Evolutionary conservation across 2,113 vertebrate species (phyloP).

Genomic region (Notothenia rossii): DNA sequence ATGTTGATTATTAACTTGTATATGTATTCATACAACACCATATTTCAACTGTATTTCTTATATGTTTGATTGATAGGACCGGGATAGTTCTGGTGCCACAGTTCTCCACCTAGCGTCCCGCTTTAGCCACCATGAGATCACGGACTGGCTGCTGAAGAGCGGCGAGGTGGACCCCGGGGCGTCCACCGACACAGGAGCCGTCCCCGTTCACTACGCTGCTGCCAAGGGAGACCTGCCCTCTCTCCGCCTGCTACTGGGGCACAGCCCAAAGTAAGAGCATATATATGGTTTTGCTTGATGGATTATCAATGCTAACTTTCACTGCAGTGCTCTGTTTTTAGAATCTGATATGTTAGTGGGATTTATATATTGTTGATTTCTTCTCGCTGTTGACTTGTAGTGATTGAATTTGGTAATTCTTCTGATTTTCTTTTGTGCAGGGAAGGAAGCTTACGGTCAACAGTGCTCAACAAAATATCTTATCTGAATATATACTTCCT

Average conservation of each 20-base stretch:
- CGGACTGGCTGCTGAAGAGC: slow-evolving; percentile 91
- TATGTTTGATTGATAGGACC: slow-evolving; percentile 83
- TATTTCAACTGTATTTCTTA: neutral
- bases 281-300: neutral
- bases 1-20: neutral
- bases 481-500: neutral
- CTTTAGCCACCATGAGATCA: slow-evolving; percentile 94
- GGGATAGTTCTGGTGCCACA: slow-evolving; percentile 95
- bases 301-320: no score
- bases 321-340: neutral
- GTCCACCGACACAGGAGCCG: slow-evolving; percentile 91
- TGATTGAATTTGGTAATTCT: neutral
- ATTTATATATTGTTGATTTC: neutral
- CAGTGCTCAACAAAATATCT: neutral
- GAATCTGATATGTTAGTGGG: neutral
- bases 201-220: slow-evolving; percentile 95
- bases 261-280: slow-evolving; percentile 91
- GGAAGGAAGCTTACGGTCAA: neutral
- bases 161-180: slow-evolving; percentile 87
- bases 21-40: neutral
- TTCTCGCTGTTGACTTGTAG: neutral
- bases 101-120: slow-evolving; percentile 95
- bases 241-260: slow-evolving; percentile 89
- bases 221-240: slow-evolving; percentile 97
- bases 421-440: slow-evolving; percentile 1